Evolutionary conservation across 2,888 invertebrate genomes (phyloP).

Genomic region (Clistopyga incitator): DNA sequence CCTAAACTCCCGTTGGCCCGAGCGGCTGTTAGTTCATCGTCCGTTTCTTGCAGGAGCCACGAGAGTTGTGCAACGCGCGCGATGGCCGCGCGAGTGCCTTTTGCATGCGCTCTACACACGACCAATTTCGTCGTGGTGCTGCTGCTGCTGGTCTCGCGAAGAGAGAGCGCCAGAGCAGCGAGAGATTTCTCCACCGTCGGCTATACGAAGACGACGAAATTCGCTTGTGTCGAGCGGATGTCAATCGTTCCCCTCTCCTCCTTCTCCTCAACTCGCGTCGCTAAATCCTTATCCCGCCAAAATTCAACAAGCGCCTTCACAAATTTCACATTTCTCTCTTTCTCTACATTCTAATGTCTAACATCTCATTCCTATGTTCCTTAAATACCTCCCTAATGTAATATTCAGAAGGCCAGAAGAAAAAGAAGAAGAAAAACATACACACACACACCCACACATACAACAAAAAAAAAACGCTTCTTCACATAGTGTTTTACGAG

Average conservation of each 20-base stretch:
- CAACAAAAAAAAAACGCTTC: not conserved
- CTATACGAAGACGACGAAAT: conserved; percentile 59
- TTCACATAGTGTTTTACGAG: conserved; percentile 6
- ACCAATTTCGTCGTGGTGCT: conserved; percentile 51
- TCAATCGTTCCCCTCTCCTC: conserved; percentile 41
- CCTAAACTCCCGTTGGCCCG: conserved; percentile 26
- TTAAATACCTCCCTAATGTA: not conserved
- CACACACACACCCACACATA: no score
- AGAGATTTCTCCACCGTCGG: conserved; percentile 56
- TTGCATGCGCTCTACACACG: conserved; percentile 51
- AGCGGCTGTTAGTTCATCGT: conserved; percentile 29
- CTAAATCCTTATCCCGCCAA: no score
- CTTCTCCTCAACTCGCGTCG: not conserved
- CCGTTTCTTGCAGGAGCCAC: conserved; percentile 26
- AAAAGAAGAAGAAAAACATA: no score
- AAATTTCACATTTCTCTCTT: not conserved
- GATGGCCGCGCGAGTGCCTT: conserved; percentile 37
- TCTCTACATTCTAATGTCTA: not conserved
- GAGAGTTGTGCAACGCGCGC: conserved; percentile 44
- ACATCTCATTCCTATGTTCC: not conserved
- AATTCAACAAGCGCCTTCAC: no score
- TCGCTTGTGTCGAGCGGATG: conserved; percentile 57
- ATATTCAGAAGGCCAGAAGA: not conserved
- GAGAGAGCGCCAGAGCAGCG: conserved; percentile 25
- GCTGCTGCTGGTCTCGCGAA: conserved; percentile 23